Evolutionary conservation across 2,113 vertebrate species (phyloP), one percentile per base, ranked within the genome.

Genomic region (Orthonyx spaldingii): DNA sequence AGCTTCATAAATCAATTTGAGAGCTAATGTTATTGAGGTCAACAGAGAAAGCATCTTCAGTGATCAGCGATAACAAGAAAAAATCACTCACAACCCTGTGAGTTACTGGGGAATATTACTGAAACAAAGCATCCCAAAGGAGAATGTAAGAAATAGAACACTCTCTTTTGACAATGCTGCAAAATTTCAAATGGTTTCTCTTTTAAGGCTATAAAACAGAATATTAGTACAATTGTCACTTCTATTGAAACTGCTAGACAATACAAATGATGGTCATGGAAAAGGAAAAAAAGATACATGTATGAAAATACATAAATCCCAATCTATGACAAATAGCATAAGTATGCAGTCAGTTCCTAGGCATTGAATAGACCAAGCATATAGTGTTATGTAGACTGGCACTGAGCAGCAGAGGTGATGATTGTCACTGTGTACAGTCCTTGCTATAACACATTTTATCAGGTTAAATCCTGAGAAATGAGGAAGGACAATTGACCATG

Each of bases 1-100:
- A 81, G 90, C 83, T 90, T 90, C 92, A 95, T 97, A 96, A 97
- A 95, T 96, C 94, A 96, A 84, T 96, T 90, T 95, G 90, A 95
- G 86, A 94, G 83, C 64, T 90, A 77, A 85, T 89, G 79, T 80
- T 93, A 89, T 28, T 81, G 24, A 37, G 88, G 79, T 94, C 89
- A 94, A 59, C 27, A 89, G 39, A 93, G 56, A 86, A 90, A 86
- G 39, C 11, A 1, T 92, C 88, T 93, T 85, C 79, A 88, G 82
- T 82, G 81, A 93, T 93, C 84, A 93, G 56, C 16, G 28, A 95
- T 90, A 94, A 93, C 41, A n/a, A 84, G 88, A 86, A 93, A 95
- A 95, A 88, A 85, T 57, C n/a, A 53, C 49, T 80, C 70, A 59
- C 39, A 84, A 74, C 5, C 8, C 39, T 84, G 22, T 65, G 87